Percentiles rank a stretch among this genome's conserved stretches.
Evolutionary conservation across 2,797 vertebrate genomes (phyloP).

Genomic region (Pampus argenteus): DNA sequence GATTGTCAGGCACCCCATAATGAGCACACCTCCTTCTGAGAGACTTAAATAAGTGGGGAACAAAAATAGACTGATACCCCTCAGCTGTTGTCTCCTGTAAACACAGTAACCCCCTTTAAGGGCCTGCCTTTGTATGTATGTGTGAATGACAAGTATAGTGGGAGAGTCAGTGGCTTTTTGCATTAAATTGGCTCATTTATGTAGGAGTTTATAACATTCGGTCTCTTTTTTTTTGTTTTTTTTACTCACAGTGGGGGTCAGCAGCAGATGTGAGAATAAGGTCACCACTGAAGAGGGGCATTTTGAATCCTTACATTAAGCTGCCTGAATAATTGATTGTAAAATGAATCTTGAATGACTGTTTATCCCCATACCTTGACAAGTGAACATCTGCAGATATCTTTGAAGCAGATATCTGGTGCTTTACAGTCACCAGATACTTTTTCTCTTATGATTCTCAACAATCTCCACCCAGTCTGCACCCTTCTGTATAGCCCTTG

Average conservation of each 20-base stretch:
- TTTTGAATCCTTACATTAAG: slow-evolving; percentile 50
- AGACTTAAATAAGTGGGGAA: slow-evolving; percentile 49
- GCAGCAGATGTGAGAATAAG: slow-evolving; percentile 64
- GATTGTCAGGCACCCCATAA: slow-evolving; percentile 41
- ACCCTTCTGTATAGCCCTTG: slow-evolving; percentile 13
- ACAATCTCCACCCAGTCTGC: slow-evolving; percentile 32
- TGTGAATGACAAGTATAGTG: background rate
- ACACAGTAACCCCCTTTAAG: slow-evolving; percentile 26
- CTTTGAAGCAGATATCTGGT: slow-evolving; percentile 38
- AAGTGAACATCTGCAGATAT: slow-evolving; percentile 51
- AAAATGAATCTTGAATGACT: slow-evolving; percentile 57
- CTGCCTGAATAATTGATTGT: slow-evolving; percentile 58
- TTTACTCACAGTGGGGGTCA: slow-evolving; percentile 3
- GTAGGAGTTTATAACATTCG: slow-evolving; percentile 1
- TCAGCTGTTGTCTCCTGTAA: slow-evolving; percentile 73
- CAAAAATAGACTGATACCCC: slow-evolving; percentile 70
- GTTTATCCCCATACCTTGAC: slow-evolving; percentile 45
- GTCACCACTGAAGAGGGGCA: slow-evolving; percentile 36
- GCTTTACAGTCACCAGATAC: slow-evolving; percentile 34
- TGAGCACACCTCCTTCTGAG: slow-evolving; percentile 58
- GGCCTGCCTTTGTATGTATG: slow-evolving; percentile 20
- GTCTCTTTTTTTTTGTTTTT: slow-evolving; percentile 1
- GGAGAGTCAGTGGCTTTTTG: background rate
- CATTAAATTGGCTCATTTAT: slow-evolving; percentile 4
- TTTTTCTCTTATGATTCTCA: slow-evolving; percentile 45